Evolutionary conservation across 1,140 invertebrate genomes (phyloP), one percentile per base, ranked within the genome.

Genomic region (Phthorimaea operculella): DNA sequence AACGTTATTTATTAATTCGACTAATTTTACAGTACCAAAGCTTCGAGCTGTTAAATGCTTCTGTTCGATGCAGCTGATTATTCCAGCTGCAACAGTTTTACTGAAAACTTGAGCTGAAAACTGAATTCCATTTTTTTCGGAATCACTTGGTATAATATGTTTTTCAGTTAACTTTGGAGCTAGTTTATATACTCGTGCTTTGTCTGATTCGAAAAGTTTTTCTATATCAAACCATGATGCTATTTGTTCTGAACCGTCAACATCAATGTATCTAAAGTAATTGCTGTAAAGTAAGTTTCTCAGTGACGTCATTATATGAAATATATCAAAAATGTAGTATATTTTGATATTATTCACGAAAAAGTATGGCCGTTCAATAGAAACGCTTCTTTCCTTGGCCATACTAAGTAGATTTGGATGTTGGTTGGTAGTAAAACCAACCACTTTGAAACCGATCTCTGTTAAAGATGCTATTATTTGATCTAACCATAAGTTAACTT

Each of bases 11-110:
- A 47, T 2, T 47, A 47, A 17, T 15, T 47, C 44, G n/a, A 47
- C 44, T 16, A 47, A 47, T 47, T 47, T 47, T 9, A 47, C 44
- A 9, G 44, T 47, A 8, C 44, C 44, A 16, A 15, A 47, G 9
- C 44, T 47, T 47, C 44, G 44, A 9, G n/a, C 16, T 47, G 44
- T 47, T 15, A 47, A 16, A 47, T 47, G 44, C 44, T 47, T 47
- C n/a, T 15, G 44, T 47, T 47, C 44, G 8, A 47, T 47, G 16
- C 44, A 47, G 16, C 15, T 47, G 14, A 47, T 47, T 15, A 47
- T 17, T 15, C 44, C 44, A 17, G 16, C n/a, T 47, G 44, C 44
- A 16, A 47, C 44, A 15, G 44, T 47, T 16, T 47, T 47, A 16
- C 44, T 47, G 15, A 47, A 47, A 9, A 47, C 44, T 16, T 47